Evolutionary conservation across 2,888 invertebrate species (phyloP).

Genomic region (Argyresthia albistria): DNA sequence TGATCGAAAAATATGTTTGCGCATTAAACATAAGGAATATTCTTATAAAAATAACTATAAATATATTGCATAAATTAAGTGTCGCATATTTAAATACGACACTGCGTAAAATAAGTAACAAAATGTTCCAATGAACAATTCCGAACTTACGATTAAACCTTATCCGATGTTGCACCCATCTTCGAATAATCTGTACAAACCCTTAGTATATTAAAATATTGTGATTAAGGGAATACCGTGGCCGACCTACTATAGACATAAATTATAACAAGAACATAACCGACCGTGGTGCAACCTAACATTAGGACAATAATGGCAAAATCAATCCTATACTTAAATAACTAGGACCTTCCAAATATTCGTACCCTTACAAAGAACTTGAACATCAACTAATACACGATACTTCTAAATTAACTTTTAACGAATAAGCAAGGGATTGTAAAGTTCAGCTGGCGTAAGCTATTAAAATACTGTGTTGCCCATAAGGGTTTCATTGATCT

Average conservation of each 20-base stretch:
- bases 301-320: slow-evolving; percentile 42
- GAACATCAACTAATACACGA: slow-evolving; percentile 10
- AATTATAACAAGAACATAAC: slow-evolving; percentile 29
- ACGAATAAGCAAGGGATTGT: neutral
- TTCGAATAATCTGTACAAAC: slow-evolving; percentile 62
- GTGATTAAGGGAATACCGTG: neutral
- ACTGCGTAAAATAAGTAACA: slow-evolving; percentile 37
- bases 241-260: slow-evolving; percentile 10
- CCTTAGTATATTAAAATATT: slow-evolving; percentile 20
- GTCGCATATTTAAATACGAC: slow-evolving; percentile 35
- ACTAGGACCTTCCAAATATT: slow-evolving; percentile 8
- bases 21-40: too few relatives aligned
- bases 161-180: slow-evolving; percentile 35
- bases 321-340: slow-evolving; percentile 22
- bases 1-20: too few relatives aligned
- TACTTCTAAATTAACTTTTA: neutral
- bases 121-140: slow-evolving; percentile 29
- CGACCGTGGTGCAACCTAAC: slow-evolving; percentile 34
- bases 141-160: slow-evolving; percentile 24
- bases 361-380: slow-evolving; percentile 28
- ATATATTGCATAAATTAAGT: slow-evolving; percentile 49
- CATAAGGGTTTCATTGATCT: too few relatives aligned
- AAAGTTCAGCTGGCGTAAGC: too few relatives aligned
- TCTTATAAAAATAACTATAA: slow-evolving; percentile 40
- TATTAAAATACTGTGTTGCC: too few relatives aligned